phyloP scores from a whole-genome alignment of 2,113 vertebrate genomes.

The Danionella cerebrum region DNA sequence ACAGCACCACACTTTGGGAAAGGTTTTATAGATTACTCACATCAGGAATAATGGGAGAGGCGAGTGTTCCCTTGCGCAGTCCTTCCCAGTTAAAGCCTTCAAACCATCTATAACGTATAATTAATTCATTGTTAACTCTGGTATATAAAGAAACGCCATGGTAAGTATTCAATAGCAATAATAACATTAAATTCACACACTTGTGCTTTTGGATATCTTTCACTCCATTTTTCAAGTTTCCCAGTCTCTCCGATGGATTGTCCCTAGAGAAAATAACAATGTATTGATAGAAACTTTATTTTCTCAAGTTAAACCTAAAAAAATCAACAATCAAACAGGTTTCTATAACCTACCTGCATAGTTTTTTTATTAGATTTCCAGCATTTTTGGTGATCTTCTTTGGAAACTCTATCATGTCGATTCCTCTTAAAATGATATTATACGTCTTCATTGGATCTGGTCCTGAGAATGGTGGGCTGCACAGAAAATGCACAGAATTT shows the following conservation, averaged over 20 bases:
- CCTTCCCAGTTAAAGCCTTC: constrained; percentile 99
- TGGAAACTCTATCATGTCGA: constrained; percentile 99
- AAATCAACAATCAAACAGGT: no score
- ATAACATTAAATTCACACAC: constrained; percentile 70
- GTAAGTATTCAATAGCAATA: neutral
- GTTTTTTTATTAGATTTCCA: constrained; percentile 94
- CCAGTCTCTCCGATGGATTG: constrained; percentile 90
- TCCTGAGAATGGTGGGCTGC: constrained; percentile 93
- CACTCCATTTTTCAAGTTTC: constrained; percentile 94
- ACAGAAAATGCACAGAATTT: neutral
- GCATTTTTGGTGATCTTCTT: constrained; percentile 97
- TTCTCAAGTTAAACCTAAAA: neutral
- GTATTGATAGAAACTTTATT: neutral
- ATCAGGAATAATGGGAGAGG: constrained; percentile 86
- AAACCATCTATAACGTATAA: constrained; percentile 78
- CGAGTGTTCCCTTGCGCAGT: constrained; percentile 87
- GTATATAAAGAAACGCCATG: neutral
- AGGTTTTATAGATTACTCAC: no score
- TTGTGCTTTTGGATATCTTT: constrained; percentile 99
- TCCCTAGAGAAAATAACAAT: constrained; percentile 72
- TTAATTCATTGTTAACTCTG: neutral
- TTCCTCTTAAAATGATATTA: constrained; percentile 90
- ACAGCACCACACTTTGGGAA: no score
- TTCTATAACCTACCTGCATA: constrained; percentile 97
- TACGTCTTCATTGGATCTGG: constrained; percentile 98